Evolutionary conservation across 1,140 invertebrate species (phyloP).

Genomic region (Archivesica marissinica): DNA sequence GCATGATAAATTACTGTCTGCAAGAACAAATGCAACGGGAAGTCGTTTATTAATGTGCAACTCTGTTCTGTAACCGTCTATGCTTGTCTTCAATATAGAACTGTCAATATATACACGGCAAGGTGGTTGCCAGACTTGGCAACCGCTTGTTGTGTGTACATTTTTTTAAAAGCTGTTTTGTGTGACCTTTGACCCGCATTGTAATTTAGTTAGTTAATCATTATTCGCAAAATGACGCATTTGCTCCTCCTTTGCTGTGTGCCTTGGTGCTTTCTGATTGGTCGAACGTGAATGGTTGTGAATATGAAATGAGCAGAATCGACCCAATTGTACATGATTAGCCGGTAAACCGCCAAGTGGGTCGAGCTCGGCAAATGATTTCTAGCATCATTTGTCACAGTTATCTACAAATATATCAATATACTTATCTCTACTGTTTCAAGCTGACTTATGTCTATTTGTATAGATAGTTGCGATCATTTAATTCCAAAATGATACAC

Average conservation of each 20-base stretch:
- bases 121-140: conserved; percentile 28
- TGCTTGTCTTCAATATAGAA: conserved; percentile 1
- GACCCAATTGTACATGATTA: background rate
- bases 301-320: background rate
- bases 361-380: background rate
- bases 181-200: conserved; percentile 60
- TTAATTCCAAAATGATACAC: conserved; percentile 10
- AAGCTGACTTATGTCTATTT: conserved; percentile 48
- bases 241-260: conserved; percentile 7
- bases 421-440: conserved; percentile 20
- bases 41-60: conserved; percentile 4
- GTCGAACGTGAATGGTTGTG: conserved; percentile 17
- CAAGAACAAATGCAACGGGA: background rate
- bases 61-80: conserved; percentile 13
- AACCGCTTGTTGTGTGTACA: conserved; percentile 36
- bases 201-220: conserved; percentile 5
- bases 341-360: background rate
- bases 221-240: background rate
- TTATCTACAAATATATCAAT: conserved; percentile 34
- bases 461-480: background rate
- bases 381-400: conserved; percentile 26
- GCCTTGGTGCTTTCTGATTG: conserved; percentile 41
- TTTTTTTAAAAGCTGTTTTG: conserved; percentile 65
- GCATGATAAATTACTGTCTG: conserved; percentile 1
- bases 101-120: conserved; percentile 14